These are phyloP conservation scores for Didymodactylos carnosus DNA, from an alignment of 2,888 invertebrate genomes.

Conservation along the genomic window DNA sequence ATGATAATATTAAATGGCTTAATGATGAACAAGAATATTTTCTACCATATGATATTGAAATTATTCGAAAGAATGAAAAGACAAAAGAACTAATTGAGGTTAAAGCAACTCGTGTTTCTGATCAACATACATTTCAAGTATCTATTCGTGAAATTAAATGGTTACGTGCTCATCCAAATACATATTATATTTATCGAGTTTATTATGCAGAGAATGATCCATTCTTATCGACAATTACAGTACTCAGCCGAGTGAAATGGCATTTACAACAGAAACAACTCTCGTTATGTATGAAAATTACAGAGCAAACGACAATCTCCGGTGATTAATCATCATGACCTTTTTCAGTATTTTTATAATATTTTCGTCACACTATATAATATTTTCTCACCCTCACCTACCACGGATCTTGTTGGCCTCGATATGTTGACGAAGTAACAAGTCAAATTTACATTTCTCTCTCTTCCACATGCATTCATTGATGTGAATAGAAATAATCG, in stretches of 20 bases:
- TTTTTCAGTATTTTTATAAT: too few species aligned
- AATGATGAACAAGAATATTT: background rate
- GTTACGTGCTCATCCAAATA: background rate
- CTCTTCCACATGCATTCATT: too few species aligned
- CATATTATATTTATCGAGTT: background rate
- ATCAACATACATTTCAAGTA: background rate
- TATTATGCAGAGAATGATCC: background rate
- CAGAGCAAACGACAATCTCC: too few species aligned
- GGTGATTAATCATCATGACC: too few species aligned
- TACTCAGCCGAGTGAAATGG: background rate
- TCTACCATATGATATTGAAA: background rate
- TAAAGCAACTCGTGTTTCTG: background rate
- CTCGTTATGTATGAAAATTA: background rate
- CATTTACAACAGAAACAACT: background rate
- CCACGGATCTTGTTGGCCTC: too few species aligned
- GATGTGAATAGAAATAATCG: too few species aligned
- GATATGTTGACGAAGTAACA: too few species aligned
- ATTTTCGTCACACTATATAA: too few species aligned
- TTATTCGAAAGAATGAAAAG: background rate
- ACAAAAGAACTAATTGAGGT: background rate
- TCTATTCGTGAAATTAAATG: background rate
- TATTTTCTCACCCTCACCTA: too few species aligned
- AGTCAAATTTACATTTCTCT: too few species aligned
- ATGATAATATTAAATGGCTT: background rate
- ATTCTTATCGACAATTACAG: background rate